These are phyloP conservation scores for Notodonta ziczac DNA, from an alignment of 2,888 invertebrate genomes.

Conservation along the genomic window DNA sequence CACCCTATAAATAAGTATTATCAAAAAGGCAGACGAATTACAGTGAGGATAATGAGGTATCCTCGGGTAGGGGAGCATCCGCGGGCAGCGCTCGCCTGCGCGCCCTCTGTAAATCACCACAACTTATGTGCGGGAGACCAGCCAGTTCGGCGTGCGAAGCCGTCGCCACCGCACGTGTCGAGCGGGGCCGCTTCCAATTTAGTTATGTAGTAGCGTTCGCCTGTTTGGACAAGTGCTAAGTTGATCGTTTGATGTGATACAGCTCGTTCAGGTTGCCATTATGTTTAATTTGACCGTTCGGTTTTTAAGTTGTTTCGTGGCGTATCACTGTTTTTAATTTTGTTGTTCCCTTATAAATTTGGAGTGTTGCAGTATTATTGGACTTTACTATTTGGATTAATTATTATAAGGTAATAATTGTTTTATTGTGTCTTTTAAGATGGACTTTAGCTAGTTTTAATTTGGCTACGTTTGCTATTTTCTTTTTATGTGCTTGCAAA, in stretches of 20 bases:
- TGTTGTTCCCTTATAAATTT: conserved; percentile 46
- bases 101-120: conserved; percentile 71
- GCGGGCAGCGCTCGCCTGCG: conserved; percentile 63
- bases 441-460: conserved; percentile 16
- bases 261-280: conserved; percentile 75
- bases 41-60: conserved; percentile 82
- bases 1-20: conserved; percentile 75
- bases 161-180: conserved; percentile 56
- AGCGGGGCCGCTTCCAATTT: conserved; percentile 44
- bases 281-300: conserved; percentile 79
- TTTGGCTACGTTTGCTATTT: conserved; percentile 6
- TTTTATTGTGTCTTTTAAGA: conserved; percentile 15
- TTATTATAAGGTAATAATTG: conserved; percentile 48
- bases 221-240: conserved; percentile 83
- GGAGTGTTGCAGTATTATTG: conserved; percentile 53
- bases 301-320: conserved; percentile 74
- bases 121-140: conserved; percentile 65
- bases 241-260: conserved; percentile 82
- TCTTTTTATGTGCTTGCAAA: conserved; percentile 10
- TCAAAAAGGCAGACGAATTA: conserved; percentile 80
- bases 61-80: conserved; percentile 72
- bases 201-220: conserved; percentile 67
- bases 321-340: conserved; percentile 59
- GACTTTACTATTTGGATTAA: conserved; percentile 49
- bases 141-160: conserved; percentile 79